phyloP scores from a whole-genome alignment of 2,113 vertebrate species.

The Phylloscopus whistleri region DNA sequence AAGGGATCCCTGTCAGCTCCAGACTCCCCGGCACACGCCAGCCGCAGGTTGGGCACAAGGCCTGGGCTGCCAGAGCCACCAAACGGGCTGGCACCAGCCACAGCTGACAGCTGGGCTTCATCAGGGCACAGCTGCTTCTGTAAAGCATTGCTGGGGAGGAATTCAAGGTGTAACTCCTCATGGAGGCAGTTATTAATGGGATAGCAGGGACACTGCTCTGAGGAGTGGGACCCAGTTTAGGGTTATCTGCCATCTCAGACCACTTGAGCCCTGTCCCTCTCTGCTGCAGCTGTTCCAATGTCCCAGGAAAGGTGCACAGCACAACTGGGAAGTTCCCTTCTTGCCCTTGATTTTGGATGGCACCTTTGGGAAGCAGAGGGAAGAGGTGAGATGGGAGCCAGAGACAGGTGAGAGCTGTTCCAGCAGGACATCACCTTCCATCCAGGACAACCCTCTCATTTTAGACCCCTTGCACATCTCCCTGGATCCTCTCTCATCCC shows the following conservation, averaged over 20 bases:
- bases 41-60: accelerated
- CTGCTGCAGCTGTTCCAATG: neutral
- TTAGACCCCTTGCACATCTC: accelerated
- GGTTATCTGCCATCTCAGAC: neutral
- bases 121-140: neutral
- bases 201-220: neutral
- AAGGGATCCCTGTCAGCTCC: neutral
- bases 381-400: neutral
- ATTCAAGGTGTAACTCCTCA: neutral
- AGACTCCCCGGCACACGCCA: accelerated
- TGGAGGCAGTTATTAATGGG: neutral
- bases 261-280: neutral
- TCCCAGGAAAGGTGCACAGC: neutral
- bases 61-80: neutral
- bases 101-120: neutral
- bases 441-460: neutral
- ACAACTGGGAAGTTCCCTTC: neutral
- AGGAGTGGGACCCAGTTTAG: accelerated
- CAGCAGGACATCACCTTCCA: neutral
- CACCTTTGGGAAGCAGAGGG: neutral
- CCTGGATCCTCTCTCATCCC: neutral
- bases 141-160: neutral
- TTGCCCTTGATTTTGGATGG: neutral
- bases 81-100: neutral
- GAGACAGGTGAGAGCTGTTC: neutral